Evolutionary conservation across 2,113 vertebrate species (phyloP), one percentile per base, ranked within the genome.

Genomic region (Dasyprocta punctata): DNA sequence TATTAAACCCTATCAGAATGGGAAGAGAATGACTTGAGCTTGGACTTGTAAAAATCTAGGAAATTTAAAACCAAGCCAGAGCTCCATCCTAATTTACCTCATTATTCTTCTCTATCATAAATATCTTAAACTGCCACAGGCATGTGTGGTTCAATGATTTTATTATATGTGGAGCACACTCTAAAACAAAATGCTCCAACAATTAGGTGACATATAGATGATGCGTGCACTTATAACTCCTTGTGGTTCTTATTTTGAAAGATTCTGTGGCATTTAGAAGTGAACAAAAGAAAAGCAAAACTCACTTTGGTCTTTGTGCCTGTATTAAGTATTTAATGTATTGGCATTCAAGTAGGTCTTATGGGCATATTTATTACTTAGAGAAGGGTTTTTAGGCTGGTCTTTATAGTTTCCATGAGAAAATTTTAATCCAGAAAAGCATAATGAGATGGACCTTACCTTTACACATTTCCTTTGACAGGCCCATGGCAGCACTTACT

Each of bases 1-100:
- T 85, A 90, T 61, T 67, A 94, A 86, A 75, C 87, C 63, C 77
- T 82, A 47, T 63, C 56, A 87, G 84, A 58, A 96, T 94, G 65
- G 95, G 41, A 49, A 82, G 96, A 12, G 30, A 71, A 86, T 67
- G 47, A 63, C 60, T 47, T 47, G 44, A 16, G 44, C 28, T 78
- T 92, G 33, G 95, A 94, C 81, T 97, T 94, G 84, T 97, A 96
- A 97, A 97, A 97, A 95, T 67, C 90, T 47, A 63, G 71, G 95
- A 90, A 92, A 97, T 95, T 87, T 92, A 95, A 95, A 95, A 92
- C 92, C 81, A 75, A 97, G 69, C 96, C 92, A 98, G 92, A 94
- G 63, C 87, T 88, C 86, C 49, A 28, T 67, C 33, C 71, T 96
- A 56, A 96, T 92, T 90, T 93, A 47, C 94, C 30, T 95, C 90